Evolutionary conservation across 1,140 invertebrate species (phyloP).

Genomic region (Cotesia typhae): DNA sequence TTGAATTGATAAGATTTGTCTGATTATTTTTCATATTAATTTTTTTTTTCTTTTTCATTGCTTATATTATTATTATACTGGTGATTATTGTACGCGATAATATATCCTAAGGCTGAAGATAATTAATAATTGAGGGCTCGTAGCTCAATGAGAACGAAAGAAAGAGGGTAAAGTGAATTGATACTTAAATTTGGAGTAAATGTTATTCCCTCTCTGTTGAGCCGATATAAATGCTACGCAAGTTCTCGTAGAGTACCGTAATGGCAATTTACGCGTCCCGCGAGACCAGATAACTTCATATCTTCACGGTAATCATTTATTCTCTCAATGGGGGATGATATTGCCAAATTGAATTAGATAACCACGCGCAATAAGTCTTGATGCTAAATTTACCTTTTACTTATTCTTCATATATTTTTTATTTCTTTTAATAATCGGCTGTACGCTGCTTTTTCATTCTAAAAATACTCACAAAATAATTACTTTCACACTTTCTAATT

Average conservation of each 20-base stretch:
- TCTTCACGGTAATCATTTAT: slow-evolving; percentile 65
- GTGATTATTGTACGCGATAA: neutral
- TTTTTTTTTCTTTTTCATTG: too few relatives aligned
- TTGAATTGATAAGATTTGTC: slow-evolving; percentile 3
- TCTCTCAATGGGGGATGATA: slow-evolving; percentile 63
- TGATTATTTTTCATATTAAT: neutral
- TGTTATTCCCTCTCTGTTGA: slow-evolving; percentile 32
- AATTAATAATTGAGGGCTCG: slow-evolving; percentile 60
- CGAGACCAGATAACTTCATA: slow-evolving; percentile 65
- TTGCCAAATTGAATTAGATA: slow-evolving; percentile 67
- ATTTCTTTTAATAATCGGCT: neutral
- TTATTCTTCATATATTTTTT: neutral
- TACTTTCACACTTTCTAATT: neutral
- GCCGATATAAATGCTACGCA: slow-evolving; percentile 38
- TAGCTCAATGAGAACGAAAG: neutral
- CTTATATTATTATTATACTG: neutral
- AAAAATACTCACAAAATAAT: too few relatives aligned
- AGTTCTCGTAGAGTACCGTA: slow-evolving; percentile 52
- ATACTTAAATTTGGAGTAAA: slow-evolving; percentile 14
- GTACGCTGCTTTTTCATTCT: neutral
- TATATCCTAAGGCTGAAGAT: slow-evolving; percentile 45
- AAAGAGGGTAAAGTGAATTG: neutral
- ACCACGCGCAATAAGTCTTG: slow-evolving; percentile 54
- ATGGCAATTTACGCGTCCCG: slow-evolving; percentile 66
- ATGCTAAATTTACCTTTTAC: slow-evolving; percentile 37